Evolutionary conservation across 2,113 vertebrate genomes (phyloP).

Genomic region (Malurus cyaneus): DNA sequence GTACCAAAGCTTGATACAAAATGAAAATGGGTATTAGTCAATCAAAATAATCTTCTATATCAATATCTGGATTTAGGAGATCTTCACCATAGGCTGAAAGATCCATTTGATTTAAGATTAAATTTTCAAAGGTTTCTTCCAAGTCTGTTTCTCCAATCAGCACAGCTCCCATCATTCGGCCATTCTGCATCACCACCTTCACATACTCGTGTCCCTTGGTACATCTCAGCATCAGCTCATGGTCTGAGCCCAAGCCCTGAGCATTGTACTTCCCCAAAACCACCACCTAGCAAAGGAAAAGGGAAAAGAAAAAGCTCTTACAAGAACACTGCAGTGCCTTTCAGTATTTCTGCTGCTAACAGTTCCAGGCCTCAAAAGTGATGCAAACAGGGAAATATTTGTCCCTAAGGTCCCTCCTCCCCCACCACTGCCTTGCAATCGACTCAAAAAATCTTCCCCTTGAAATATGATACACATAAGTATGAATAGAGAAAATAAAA

Average conservation of each 20-base stretch:
- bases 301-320: background rate
- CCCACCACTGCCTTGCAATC: background rate
- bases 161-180: slow-evolving; percentile 91
- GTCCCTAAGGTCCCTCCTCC: background rate
- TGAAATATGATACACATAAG: background rate
- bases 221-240: slow-evolving; percentile 90
- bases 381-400: background rate
- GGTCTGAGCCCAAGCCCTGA: slow-evolving; percentile 86
- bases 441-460: background rate
- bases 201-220: slow-evolving; percentile 90
- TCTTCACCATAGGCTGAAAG: slow-evolving; percentile 89
- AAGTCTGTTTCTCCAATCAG: slow-evolving; percentile 93
- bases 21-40: slow-evolving; percentile 50
- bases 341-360: background rate
- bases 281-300: slow-evolving; percentile 80
- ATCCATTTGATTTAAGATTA: slow-evolving; percentile 97
- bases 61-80: slow-evolving; percentile 90
- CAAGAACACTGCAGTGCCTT: background rate
- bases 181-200: slow-evolving; percentile 87
- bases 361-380: background rate
- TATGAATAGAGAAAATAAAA: background rate
- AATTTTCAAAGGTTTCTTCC: slow-evolving; percentile 97
- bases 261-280: slow-evolving; percentile 93
- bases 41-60: slow-evolving; percentile 98
- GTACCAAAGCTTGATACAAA: background rate